A percentile compares a stretch with the other conserved stretches of the same genome.
Conservation (phyloP, 2,797 vertebrate genomes). For the Microctenopoma lineatum region DNA sequence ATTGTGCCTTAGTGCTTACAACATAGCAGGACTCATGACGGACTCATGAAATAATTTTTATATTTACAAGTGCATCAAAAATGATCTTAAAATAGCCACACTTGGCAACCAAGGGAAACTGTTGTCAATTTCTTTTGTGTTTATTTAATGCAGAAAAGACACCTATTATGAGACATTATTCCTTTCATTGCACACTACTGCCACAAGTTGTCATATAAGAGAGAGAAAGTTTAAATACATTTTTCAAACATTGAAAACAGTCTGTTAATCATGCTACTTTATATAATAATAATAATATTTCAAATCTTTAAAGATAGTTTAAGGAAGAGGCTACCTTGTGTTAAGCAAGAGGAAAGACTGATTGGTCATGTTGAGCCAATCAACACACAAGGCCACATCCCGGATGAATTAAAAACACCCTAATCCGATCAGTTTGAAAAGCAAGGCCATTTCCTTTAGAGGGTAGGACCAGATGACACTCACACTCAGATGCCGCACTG, state of each 20-base stretch:
- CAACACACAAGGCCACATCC: constrained; percentile 87
- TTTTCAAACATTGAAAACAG: constrained; percentile 37
- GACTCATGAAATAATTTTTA: no score
- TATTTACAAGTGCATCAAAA: not conserved
- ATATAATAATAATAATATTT: constrained; percentile 8
- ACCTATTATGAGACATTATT: not conserved
- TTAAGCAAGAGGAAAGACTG: constrained; percentile 77
- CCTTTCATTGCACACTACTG: not conserved
- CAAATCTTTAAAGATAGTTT: constrained; percentile 41
- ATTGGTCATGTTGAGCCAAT: constrained; percentile 86
- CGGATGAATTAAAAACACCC: constrained; percentile 86
- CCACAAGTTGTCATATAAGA: no score
- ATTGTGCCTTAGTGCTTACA: no score
- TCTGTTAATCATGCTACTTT: not conserved
- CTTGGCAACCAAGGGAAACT: no score
- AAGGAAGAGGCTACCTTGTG: constrained; percentile 64
- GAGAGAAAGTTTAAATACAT: constrained; percentile 13
- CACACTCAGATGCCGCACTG: constrained; percentile 74
- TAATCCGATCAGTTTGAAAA: constrained; percentile 88
- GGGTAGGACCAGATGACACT: constrained; percentile 84
- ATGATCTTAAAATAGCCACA: not conserved
- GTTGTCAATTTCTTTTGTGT: not conserved
- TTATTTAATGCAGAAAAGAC: no score
- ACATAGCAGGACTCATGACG: no score
- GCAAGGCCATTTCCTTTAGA: constrained; percentile 84